Percentiles rank a stretch among this genome's conserved stretches.
phyloP scores from a whole-genome alignment of 2,797 vertebrate genomes.

The Salarias fasciatus region DNA sequence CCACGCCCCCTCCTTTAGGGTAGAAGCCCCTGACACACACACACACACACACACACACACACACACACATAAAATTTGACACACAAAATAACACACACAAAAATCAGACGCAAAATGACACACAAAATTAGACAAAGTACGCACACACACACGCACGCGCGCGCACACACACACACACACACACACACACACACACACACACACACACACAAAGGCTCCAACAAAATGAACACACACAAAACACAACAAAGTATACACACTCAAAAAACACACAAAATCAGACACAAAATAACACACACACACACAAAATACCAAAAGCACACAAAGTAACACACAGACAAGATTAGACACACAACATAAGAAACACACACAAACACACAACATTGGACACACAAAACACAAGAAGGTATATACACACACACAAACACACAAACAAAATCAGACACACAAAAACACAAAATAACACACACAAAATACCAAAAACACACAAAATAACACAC shows the following conservation, averaged over 20 bases:
- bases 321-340: not conserved
- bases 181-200: not conserved
- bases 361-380: not conserved
- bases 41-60: conserved; percentile 2
- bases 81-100: not conserved
- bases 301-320: too few relatives aligned
- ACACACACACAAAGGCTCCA: not conserved
- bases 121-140: not conserved
- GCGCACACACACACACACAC: conserved; percentile 14
- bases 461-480: not conserved
- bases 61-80: too few relatives aligned
- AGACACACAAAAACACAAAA: too few relatives aligned
- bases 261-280: too few relatives aligned
- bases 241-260: too few relatives aligned
- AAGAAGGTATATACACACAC: too few relatives aligned
- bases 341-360: too few relatives aligned
- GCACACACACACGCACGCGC: conserved; percentile 18
- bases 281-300: too few relatives aligned
- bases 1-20: conserved; percentile 94
- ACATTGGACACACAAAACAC: too few relatives aligned
- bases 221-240: not conserved
- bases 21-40: conserved; percentile 89
- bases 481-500: conserved; percentile 31
- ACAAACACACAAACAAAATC: conserved; percentile 6
- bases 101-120: not conserved